phyloP scores from a whole-genome alignment of 2,888 invertebrate genomes.

The Cistogaster globosa region DNA sequence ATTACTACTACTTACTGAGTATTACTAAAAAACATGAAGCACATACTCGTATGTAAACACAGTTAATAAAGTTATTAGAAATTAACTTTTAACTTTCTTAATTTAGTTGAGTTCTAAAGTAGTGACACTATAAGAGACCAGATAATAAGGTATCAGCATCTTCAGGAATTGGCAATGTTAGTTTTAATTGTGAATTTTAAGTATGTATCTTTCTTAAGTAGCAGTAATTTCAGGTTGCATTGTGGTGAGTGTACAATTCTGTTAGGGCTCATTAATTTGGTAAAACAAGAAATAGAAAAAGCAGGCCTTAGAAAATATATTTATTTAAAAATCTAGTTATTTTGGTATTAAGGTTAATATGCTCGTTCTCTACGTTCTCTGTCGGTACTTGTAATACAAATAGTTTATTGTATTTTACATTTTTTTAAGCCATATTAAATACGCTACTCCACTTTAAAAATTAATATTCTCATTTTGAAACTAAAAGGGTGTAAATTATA shows the following conservation, averaged over 20 bases:
- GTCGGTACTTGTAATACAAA: too few species aligned
- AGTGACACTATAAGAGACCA: constrained; percentile 38
- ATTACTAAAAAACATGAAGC: background rate
- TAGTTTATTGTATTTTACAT: too few species aligned
- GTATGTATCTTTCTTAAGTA: constrained; percentile 35
- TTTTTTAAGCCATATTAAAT: too few species aligned
- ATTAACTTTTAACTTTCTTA: constrained; percentile 60
- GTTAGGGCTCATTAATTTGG: too few species aligned
- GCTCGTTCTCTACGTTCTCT: too few species aligned
- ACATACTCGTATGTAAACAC: constrained; percentile 1
- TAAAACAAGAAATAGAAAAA: background rate
- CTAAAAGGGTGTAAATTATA: too few species aligned
- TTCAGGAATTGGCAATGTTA: constrained; percentile 29
- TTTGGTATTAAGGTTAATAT: too few species aligned
- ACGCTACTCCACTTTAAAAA: too few species aligned
- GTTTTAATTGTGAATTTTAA: constrained; percentile 56
- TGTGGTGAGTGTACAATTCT: background rate
- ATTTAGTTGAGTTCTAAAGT: constrained; percentile 41
- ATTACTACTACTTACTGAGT: too few species aligned
- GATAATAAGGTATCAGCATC: constrained; percentile 38
- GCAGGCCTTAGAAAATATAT: too few species aligned
- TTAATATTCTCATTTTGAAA: too few species aligned
- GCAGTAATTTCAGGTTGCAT: constrained; percentile 5
- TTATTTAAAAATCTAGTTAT: too few species aligned
- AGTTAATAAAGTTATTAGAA: constrained; percentile 68